Evolutionary conservation across 2,888 invertebrate genomes (phyloP), one percentile per base, ranked within the genome.

Genomic region (Cephonodes hylas): DNA sequence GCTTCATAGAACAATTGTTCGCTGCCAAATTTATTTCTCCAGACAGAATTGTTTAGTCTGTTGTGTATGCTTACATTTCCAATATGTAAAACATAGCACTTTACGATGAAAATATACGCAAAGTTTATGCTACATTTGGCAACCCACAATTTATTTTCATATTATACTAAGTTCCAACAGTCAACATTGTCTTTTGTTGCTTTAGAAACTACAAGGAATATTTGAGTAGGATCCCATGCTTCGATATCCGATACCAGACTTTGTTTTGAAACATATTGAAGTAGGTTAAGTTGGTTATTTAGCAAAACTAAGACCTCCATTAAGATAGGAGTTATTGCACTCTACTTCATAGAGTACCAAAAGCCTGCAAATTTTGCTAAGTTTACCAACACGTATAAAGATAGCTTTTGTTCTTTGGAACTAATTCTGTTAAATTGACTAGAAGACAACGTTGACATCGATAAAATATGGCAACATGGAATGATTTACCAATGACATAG

Each of bases 371-470:
- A 13, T 13, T 13, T 3, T 3, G 34, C 34, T 38, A 38, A 38
- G 38, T 38, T 38, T 10, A 1, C 34, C 5, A 0, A 34, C 10
- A 2, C 7, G n/a, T n/a, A 38, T n/a, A 4, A n/a, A 3, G n/a
- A 38, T 8, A 3, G 10, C 10, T 34, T 10, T 38, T 38, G 38
- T n/a, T 38, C 10, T 10, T 38, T 38, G 13, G n/a, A 38, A n/a
- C 31, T 31, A 8, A 44, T 44, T 56, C 15, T 57, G 59, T 5
- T 38, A 60, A n/a, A 45, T 60, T 71, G 72, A 71, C 71, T 71
- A 71, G 71, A 70, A 71, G 64, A 70, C 70, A 72, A 71, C 66
- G 68, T 60, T 53, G 42, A 66, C 72, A 23, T 60, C 53, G 58
- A 62, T 66, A 53, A 53, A 58, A 53, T 65, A 70, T 66, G 68